Evolutionary conservation across 2,797 vertebrate species (phyloP), one percentile per base, ranked within the genome.

Genomic region (Buceros bicornis): DNA sequence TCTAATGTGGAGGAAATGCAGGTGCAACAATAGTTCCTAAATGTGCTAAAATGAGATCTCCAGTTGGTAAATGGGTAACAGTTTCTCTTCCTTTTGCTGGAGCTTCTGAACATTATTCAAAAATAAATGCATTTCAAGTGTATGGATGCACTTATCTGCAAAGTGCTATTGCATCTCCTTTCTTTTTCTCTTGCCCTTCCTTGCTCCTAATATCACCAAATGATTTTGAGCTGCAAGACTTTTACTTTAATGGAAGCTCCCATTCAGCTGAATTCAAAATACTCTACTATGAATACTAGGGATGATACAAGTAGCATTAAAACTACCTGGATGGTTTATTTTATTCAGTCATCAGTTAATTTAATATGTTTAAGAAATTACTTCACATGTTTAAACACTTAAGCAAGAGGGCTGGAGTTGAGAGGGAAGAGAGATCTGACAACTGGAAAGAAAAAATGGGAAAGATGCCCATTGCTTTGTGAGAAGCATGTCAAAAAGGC

Each of bases 121-220:
- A 95, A 87, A 70, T 73, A 77, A 93, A 95, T 87, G 50, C 29
- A 81, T 91, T 93, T 95, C 72, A 90, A 89, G 61, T 65, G 48
- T 37, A 42, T 25, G 19, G 31, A 45, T 74, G 60, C 57, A 87
- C 76, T 96, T 93, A 87, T 6, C 40, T 85, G 65, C 25, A 89
- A 95, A 95, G 51, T 82, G 50, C 57, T 89, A 78, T 50, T 84
- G 64, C 50, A 77, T 77, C 53, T 86, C 13, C 20, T 37, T 82
- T 54, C 43, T 60, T 73, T 54, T 7, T 29, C 17, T 60, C 79
- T 78, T 70, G 16, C 65, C 37, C 37, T 89, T 91, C 20, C 28
- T 70, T 82, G 19, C 42, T 90, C 62, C 45, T 83, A 64, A 77
- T 88, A 79, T 28, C 56, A 81, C 35, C 58, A 87, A 83, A 90